Conservation (phyloP, 2,113 vertebrate genomes). For the Lagopus muta region DNA sequence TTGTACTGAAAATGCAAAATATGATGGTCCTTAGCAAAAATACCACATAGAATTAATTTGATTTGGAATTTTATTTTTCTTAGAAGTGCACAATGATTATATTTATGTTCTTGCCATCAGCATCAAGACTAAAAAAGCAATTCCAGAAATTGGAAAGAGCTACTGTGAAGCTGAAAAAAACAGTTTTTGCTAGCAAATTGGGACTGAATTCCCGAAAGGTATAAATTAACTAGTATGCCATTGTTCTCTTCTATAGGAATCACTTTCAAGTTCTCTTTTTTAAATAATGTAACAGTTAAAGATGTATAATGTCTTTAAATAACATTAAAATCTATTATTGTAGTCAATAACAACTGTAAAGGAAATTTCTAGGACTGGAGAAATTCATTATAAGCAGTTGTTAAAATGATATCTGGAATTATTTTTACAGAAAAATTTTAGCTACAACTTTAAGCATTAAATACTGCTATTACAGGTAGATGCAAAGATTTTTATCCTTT, state of each 20-base stretch:
- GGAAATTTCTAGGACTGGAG: neutral
- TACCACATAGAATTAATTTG: neutral
- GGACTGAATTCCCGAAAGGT: neutral
- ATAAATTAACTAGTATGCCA: neutral
- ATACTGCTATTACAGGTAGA: conserved; percentile 16
- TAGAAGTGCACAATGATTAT: neutral
- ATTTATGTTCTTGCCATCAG: neutral
- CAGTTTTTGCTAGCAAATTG: neutral
- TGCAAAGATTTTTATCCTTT: conserved; percentile 20
- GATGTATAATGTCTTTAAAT: neutral
- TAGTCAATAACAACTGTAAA: neutral
- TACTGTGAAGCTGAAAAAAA: neutral
- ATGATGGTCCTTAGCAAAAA: neutral
- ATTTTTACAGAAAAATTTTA: conserved; percentile 13
- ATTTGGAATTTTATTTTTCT: neutral
- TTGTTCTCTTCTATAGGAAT: neutral
- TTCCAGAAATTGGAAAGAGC: neutral
- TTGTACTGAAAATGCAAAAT: neutral
- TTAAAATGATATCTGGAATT: neutral
- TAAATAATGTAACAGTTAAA: neutral
- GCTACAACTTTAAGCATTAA: conserved; percentile 21
- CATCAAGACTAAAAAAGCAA: neutral
- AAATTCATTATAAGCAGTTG: neutral
- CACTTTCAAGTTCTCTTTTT: neutral
- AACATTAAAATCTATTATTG: neutral